Conservation (phyloP, 1,140 invertebrate genomes). For the Drosophila aff. region DNA sequence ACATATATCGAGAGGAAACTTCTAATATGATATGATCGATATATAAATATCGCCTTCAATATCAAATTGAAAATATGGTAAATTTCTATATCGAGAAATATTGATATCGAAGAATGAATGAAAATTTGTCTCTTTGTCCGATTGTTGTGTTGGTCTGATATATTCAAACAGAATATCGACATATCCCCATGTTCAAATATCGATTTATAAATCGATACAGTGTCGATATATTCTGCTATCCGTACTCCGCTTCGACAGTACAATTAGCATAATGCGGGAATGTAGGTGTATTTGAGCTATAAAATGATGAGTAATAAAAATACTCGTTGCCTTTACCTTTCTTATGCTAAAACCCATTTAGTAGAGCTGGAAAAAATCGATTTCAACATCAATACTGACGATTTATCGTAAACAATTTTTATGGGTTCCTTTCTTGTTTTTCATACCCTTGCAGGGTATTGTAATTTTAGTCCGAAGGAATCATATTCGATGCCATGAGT, state of each 20-base stretch:
- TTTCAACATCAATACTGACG: not conserved
- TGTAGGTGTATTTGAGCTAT: slow-evolving; percentile 24
- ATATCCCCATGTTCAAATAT: not conserved
- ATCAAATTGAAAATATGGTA: not conserved
- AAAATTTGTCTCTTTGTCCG: not conserved
- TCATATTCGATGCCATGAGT: too few relatives aligned
- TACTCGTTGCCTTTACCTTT: slow-evolving; percentile 10
- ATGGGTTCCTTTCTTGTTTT: too few relatives aligned
- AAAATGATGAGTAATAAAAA: slow-evolving; percentile 24
- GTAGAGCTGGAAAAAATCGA: not conserved
- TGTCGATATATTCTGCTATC: not conserved
- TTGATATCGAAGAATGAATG: not conserved
- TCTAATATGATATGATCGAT: slow-evolving; percentile 2
- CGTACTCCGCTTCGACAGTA: not conserved
- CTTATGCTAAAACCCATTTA: slow-evolving; percentile 15
- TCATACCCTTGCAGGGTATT: too few relatives aligned
- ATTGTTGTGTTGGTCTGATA: not conserved
- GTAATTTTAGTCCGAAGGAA: too few relatives aligned
- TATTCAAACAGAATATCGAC: not conserved
- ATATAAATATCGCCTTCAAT: slow-evolving; percentile 1
- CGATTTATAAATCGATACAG: not conserved
- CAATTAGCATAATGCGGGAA: slow-evolving; percentile 3
- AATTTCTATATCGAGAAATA: not conserved
- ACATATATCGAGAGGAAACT: not conserved
- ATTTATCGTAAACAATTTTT: not conserved